These are phyloP conservation scores for Paratilapia polleni DNA, from an alignment of 2,113 vertebrate genomes.

Conservation along the genomic window DNA sequence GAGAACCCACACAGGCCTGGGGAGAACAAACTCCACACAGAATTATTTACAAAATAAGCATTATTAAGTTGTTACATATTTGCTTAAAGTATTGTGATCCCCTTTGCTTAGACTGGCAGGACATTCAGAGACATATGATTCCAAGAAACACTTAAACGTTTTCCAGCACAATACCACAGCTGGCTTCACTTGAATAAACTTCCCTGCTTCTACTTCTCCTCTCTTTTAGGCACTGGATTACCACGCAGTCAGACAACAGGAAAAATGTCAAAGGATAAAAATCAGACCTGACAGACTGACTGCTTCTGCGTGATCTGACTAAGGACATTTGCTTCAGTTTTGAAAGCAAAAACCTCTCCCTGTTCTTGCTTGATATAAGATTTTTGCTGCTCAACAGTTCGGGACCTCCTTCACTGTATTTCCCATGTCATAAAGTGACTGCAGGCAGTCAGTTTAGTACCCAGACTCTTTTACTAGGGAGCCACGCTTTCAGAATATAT, in stretches of 20 bases:
- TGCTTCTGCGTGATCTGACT: no score
- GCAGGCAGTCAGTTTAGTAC: neutral
- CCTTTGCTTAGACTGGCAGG: accelerated
- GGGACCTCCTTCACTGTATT: neutral
- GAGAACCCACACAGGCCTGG: no score
- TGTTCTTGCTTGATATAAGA: no score
- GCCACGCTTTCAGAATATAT: neutral
- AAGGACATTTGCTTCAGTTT: no score
- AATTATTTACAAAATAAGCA: neutral
- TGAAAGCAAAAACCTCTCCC: no score
- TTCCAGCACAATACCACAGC: neutral
- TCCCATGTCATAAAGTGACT: no score
- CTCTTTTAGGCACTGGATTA: neutral
- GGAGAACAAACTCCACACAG: no score
- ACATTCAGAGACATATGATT: neutral
- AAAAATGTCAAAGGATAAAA: accelerated
- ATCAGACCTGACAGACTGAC: no score
- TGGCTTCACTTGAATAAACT: neutral
- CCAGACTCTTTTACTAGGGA: neutral
- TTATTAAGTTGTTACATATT: neutral
- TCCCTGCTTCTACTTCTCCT: neutral
- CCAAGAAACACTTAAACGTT: neutral
- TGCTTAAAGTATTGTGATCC: neutral
- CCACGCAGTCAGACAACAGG: neutral
- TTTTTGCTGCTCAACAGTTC: neutral